Evolutionary conservation across 2,113 vertebrate genomes (phyloP), one percentile per base, ranked within the genome.

Genomic region (Phyllopteryx taeniolatus): DNA sequence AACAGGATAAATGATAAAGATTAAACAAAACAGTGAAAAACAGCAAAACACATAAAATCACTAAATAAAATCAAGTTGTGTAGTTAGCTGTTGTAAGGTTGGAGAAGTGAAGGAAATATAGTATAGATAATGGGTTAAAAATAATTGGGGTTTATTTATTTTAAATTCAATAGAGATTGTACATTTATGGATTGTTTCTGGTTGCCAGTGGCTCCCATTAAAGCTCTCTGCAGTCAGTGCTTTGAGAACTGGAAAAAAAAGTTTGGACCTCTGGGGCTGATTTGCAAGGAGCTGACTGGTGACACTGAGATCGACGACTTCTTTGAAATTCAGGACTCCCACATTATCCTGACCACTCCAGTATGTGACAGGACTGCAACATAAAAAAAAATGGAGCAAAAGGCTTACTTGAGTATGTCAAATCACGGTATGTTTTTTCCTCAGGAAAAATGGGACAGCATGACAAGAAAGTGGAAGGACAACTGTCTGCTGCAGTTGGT

Each of bases 361-460:
- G 98, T 99, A 92, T 74, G 96, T 94, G 63, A 79, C 59, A 42
- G 27, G 14, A 11, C 71, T 5, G n/a, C 35, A 44, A 43, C 3
- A 19, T 15, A 8, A 22, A 12, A 56, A 22, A 20, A n/a, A 31
- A 43, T 43, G 62, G 68, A n/a, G 2, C 2, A 63, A 7, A 15
- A 39, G 14, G 15, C 15, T 19, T 15, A 35, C 1, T 17, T n/a
- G 8, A n/a, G 49, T 22, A 42, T 11, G n/a, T 57, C 15, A 4
- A 43, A 54, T 54, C 14, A 47, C 3, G 64, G 17, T 17, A 0
- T 14, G 8, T 57, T 83, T 15, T 31, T 68, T 57, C 83, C 15
- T 59, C 68, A 99, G 98, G 98, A 99, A 92, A 99, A 99, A 87
- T 99, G 97, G 98, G 98, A 99, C 90, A 98, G 94, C 81, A 95